These are phyloP conservation scores for Umimayanthus kanabou DNA, from an alignment of 92 coral and sea anemone species.

Conservation along the genomic window DNA sequence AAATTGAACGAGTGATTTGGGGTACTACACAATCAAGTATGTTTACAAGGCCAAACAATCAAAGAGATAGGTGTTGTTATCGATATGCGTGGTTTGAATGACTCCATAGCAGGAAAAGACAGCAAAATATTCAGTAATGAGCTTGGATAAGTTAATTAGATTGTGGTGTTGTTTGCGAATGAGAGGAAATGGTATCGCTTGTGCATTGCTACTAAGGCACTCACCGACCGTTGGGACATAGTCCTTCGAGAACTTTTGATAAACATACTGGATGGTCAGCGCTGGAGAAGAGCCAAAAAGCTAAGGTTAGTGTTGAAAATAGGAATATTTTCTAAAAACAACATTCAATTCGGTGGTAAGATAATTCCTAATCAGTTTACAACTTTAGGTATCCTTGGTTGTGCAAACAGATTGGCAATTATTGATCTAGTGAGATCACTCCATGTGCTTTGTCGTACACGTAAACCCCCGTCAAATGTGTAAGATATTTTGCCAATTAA, in stretches of 20 bases:
- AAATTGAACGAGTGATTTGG: constrained; percentile 22
- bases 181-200: constrained; percentile 1
- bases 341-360: background rate
- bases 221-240: constrained; percentile 86
- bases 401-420: constrained; percentile 3
- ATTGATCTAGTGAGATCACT: background rate
- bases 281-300: constrained; percentile 54
- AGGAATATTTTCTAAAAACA: background rate
- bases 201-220: constrained; percentile 17
- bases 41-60: constrained; percentile 2
- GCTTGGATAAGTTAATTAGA: constrained; percentile 37
- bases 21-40: constrained; percentile 18
- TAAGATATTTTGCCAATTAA: background rate
- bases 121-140: constrained; percentile 36
- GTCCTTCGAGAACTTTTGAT: constrained; percentile 54
- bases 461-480: background rate
- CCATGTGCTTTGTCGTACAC: background rate
- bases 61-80: background rate
- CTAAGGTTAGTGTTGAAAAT: constrained; percentile 6
- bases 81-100: constrained; percentile 18
- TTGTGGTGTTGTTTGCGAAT: constrained; percentile 32
- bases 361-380: background rate
- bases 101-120: constrained; percentile 17
- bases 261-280: constrained; percentile 68
- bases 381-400: background rate